These are phyloP conservation scores for Rallus limicola DNA, from an alignment of 2,113 vertebrate species.

Conservation along the genomic window DNA sequence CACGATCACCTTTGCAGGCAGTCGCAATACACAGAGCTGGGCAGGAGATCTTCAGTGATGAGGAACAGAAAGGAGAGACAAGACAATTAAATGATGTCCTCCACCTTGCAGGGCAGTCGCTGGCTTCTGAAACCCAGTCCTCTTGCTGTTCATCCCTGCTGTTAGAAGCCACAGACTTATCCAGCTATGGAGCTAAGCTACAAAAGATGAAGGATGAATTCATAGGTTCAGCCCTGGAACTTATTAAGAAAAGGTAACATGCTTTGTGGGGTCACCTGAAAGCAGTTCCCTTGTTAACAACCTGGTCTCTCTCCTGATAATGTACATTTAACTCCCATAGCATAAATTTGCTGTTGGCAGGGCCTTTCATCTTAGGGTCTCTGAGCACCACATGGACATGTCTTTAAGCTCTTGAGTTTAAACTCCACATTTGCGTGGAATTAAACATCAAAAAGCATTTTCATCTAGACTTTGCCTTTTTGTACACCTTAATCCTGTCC, in stretches of 20 bases:
- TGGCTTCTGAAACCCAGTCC: constrained; percentile 77
- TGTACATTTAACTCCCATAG: background rate
- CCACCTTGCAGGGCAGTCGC: constrained; percentile 69
- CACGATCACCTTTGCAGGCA: constrained; percentile 80
- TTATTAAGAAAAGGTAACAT: constrained; percentile 91
- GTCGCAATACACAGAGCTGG: constrained; percentile 43
- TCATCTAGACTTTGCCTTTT: constrained; percentile 12
- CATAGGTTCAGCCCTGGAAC: constrained; percentile 87
- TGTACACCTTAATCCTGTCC: background rate
- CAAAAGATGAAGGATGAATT: constrained; percentile 90
- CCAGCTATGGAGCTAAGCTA: constrained; percentile 88
- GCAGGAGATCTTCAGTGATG: constrained; percentile 24
- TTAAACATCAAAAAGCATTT: constrained; percentile 25
- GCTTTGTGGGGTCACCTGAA: constrained; percentile 9
- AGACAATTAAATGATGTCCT: constrained; percentile 41
- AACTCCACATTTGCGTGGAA: background rate
- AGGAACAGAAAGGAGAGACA: constrained; percentile 35
- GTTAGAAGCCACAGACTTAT: constrained; percentile 86
- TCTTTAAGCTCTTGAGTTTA: constrained; percentile 5
- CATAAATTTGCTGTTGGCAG: background rate
- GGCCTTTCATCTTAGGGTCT: background rate
- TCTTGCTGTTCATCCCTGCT: constrained; percentile 88
- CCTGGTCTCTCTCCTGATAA: background rate
- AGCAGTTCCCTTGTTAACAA: background rate
- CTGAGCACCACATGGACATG: background rate